A percentile compares a stretch with the other conserved stretches of the same genome.
These are phyloP conservation scores for Corythaeola cristata DNA, from an alignment of 2,113 vertebrate species.

Conservation along the genomic window DNA sequence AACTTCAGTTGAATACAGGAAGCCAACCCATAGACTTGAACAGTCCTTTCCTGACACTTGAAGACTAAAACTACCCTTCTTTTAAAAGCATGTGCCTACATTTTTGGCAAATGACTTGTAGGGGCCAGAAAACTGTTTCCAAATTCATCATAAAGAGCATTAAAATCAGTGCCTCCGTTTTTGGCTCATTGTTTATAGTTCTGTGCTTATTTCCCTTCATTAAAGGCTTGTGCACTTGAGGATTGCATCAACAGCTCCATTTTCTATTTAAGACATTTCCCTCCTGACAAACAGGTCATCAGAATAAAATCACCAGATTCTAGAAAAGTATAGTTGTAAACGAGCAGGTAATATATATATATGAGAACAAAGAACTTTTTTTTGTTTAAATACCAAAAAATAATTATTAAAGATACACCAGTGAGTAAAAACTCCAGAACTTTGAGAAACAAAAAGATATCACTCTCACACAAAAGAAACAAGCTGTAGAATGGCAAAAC, in stretches of 20 bases:
- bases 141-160: background rate
- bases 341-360: background rate
- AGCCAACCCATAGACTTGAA: background rate
- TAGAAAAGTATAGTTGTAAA: background rate
- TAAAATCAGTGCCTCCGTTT: background rate
- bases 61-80: background rate
- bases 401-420: background rate
- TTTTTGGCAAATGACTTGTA: background rate
- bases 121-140: background rate
- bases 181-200: background rate
- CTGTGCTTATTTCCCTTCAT: background rate
- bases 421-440: background rate
- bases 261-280: background rate
- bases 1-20: background rate
- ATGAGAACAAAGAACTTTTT: background rate
- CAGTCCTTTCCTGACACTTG: background rate
- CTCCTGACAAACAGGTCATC: background rate
- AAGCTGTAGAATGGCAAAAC: background rate
- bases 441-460: background rate
- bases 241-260: background rate
- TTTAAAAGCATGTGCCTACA: background rate
- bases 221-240: background rate
- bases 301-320: background rate
- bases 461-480: background rate
- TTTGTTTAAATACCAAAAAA: background rate